These are phyloP conservation scores for Pheosia tremula DNA, from an alignment of 2,888 invertebrate genomes.

Conservation along the genomic window DNA sequence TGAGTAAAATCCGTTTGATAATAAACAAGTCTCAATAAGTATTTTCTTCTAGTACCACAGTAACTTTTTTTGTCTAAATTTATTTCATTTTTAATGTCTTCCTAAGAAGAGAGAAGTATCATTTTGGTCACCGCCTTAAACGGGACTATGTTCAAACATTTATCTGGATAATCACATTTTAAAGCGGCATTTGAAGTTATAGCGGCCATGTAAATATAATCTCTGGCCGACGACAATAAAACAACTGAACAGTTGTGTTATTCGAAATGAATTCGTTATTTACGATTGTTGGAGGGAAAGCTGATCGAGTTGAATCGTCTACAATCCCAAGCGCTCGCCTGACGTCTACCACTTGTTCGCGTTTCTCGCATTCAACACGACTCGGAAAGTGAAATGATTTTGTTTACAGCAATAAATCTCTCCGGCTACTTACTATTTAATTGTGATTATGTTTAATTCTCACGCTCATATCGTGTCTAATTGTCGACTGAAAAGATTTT, in stretches of 20 bases:
- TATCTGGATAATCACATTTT: conserved; percentile 30
- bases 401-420: conserved; percentile 67
- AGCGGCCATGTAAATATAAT: conserved; percentile 51
- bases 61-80: no score
- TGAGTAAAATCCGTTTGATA: not conserved
- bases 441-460: conserved; percentile 42
- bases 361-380: conserved; percentile 68
- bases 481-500: conserved; percentile 17
- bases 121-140: conserved; percentile 31
- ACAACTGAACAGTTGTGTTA: conserved; percentile 55
- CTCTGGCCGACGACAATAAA: conserved; percentile 49
- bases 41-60: conserved; percentile 39
- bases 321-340: not conserved
- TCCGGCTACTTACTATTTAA: conserved; percentile 49
- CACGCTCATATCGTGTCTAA: conserved; percentile 21
- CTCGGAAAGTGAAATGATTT: conserved; percentile 71
- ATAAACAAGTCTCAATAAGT: no score
- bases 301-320: conserved; percentile 24
- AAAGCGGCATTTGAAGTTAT: conserved; percentile 29
- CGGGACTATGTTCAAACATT: conserved; percentile 15
- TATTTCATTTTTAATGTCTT: no score
- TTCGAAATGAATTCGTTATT: conserved; percentile 70
- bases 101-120: conserved; percentile 2
- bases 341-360: conserved; percentile 58
- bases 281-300: conserved; percentile 69